phyloP scores from a whole-genome alignment of 2,888 invertebrate genomes.

The Chrysolina oricalcia region DNA sequence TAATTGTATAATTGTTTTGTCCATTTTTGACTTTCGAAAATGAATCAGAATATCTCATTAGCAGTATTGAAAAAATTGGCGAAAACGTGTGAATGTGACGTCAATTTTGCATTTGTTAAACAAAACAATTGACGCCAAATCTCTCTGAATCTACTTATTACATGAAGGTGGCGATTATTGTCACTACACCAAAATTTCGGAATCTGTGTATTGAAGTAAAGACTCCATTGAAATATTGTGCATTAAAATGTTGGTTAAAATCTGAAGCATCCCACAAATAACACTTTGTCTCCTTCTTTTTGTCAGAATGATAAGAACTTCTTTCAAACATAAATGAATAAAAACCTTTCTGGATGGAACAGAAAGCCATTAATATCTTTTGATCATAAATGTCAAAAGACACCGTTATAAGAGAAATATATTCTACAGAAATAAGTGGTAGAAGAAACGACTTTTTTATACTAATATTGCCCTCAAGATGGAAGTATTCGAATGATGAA shows the following conservation, averaged over 20 bases:
- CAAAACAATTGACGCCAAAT: too few species aligned
- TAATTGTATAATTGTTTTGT: too few species aligned
- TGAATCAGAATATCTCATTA: too few species aligned
- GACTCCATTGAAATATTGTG: neutral
- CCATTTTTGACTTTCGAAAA: too few species aligned
- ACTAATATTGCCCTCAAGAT: neutral
- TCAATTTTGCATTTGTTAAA: too few species aligned
- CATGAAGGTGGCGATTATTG: too few species aligned
- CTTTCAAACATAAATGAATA: slow-evolving; percentile 38
- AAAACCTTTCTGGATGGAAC: slow-evolving; percentile 42
- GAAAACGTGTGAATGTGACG: too few species aligned
- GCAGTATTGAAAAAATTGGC: too few species aligned
- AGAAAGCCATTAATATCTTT: slow-evolving; percentile 48
- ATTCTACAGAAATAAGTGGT: slow-evolving; percentile 43
- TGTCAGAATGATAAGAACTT: slow-evolving; percentile 47
- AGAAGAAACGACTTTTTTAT: slow-evolving; percentile 31
- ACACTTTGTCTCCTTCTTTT: slow-evolving; percentile 45
- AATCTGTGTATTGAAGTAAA: too few species aligned
- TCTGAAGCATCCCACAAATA: slow-evolving; percentile 32
- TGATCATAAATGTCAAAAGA: slow-evolving; percentile 51
- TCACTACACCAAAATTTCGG: too few species aligned
- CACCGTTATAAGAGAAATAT: slow-evolving; percentile 41
- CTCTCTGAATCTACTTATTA: too few species aligned
- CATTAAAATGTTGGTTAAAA: slow-evolving; percentile 16
- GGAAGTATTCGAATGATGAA: neutral